Percentiles rank a stretch among this genome's conserved stretches.
Evolutionary conservation across 2,113 vertebrate species (phyloP).

Genomic region (Meriones unguiculatus): DNA sequence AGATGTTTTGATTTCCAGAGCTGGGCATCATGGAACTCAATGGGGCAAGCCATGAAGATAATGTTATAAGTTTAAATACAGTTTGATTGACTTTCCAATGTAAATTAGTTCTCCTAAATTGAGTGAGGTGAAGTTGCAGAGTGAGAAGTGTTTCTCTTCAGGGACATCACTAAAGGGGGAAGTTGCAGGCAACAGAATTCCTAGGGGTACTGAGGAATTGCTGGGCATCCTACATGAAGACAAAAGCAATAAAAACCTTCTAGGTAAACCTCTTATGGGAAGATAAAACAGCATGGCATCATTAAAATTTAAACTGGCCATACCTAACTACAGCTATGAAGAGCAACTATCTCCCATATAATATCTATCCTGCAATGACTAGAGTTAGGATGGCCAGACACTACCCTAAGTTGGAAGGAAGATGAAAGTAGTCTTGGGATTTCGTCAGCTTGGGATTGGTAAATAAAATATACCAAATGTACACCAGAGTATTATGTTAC

Average conservation of each 20-base stretch:
- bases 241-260: not conserved
- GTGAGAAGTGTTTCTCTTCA: not conserved
- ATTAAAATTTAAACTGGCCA: constrained; percentile 39
- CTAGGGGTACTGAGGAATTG: not conserved
- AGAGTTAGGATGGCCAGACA: not conserved
- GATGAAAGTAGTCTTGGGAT: not conserved
- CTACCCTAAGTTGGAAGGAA: not conserved
- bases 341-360: not conserved
- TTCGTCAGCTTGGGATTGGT: not conserved
- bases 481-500: not conserved
- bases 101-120: not conserved
- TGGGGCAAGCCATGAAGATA: not conserved
- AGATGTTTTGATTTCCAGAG: not conserved
- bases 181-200: not conserved
- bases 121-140: not conserved
- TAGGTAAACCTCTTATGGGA: not conserved
- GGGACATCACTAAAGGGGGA: not conserved
- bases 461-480: constrained; percentile 46
- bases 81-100: not conserved
- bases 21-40: not conserved
- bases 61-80: not conserved
- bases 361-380: not conserved
- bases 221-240: constrained; percentile 15
- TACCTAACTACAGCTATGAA: not conserved
- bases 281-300: not conserved